Percentiles rank a stretch among this genome's conserved stretches.
Evolutionary conservation across 2,113 vertebrate genomes (phyloP).

Genomic region (Mormyrus lacerda): DNA sequence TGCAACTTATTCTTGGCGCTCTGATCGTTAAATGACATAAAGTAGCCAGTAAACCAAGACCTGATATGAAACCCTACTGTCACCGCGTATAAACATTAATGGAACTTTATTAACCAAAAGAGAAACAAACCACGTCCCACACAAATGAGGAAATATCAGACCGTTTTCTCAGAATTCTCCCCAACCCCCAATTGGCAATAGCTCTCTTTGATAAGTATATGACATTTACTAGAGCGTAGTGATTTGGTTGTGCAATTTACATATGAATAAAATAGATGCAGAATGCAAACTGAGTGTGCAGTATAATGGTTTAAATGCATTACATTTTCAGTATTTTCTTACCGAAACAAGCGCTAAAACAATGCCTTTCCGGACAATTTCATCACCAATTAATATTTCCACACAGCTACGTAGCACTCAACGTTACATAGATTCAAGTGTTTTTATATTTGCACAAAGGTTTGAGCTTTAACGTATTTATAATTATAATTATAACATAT

Average conservation of each 20-base stretch:
- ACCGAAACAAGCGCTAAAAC: background rate
- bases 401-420: background rate
- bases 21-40: background rate
- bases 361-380: background rate
- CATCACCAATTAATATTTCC: background rate
- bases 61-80: background rate
- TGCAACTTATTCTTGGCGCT: background rate
- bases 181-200: background rate
- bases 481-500: too few relatives aligned
- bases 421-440: background rate
- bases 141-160: background rate
- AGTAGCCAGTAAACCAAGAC: background rate
- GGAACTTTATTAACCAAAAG: background rate
- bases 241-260: background rate
- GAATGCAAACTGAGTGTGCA: background rate
- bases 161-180: background rate
- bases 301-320: background rate
- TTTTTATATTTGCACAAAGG: background rate
- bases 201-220: background rate
- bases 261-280: background rate
- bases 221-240: background rate
- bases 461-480: background rate
- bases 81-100: background rate
- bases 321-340: background rate
- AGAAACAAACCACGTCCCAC: background rate